phyloP scores from a whole-genome alignment of 92 coral and sea anemone genomes.

The Bergia sp. region DNA sequence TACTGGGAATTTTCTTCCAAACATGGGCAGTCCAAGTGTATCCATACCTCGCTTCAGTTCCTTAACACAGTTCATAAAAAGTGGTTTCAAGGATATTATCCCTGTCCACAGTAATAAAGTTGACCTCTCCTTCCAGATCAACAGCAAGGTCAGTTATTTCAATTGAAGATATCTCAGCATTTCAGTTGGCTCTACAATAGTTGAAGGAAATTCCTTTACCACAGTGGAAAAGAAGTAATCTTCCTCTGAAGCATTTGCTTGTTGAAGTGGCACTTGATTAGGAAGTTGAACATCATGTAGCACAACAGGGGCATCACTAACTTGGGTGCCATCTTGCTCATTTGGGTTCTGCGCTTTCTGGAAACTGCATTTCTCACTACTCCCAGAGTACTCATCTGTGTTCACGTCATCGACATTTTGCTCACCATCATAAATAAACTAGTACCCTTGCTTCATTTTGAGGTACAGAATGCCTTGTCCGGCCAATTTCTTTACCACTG shows the following conservation, averaged over 20 bases:
- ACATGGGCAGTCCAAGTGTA: slow-evolving; percentile 56
- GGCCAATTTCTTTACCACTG: slow-evolving; percentile 38
- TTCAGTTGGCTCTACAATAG: no score
- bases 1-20: slow-evolving; percentile 39
- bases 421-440: slow-evolving; percentile 33
- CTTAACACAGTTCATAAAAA: no score
- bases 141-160: no score
- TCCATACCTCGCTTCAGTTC: slow-evolving; percentile 51
- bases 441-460: slow-evolving; percentile 36
- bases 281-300: background rate
- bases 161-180: no score
- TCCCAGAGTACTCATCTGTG: background rate
- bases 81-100: no score
- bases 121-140: no score
- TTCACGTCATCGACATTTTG: background rate
- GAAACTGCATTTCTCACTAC: background rate
- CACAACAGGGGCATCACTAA: slow-evolving; percentile 8
- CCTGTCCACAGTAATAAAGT: no score
- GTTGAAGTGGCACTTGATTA: background rate
- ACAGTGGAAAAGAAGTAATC: background rate
- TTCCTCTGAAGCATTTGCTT: background rate
- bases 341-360: background rate
- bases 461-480: slow-evolving; percentile 40
- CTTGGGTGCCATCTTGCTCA: slow-evolving; percentile 17
- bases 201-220: no score